Conservation (phyloP, 1,140 invertebrate genomes). For the Drosophila sturtevanti region DNA sequence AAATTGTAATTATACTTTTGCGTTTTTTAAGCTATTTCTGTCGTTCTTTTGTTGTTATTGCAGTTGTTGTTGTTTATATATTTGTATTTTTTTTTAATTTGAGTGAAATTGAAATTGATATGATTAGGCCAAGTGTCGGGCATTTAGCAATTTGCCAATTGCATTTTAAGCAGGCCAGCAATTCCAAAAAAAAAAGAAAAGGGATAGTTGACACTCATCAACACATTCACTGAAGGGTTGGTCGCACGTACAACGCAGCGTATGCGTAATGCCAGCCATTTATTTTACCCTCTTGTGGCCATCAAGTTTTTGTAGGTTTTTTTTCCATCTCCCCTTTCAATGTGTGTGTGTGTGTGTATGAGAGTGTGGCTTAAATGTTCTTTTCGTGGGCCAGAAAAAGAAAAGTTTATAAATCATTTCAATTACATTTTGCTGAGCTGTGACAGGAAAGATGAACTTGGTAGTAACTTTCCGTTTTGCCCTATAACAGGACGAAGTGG, state of each 20-base stretch:
- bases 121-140: constrained; percentile 61
- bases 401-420: constrained; percentile 80
- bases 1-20: constrained; percentile 80
- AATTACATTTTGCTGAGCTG: constrained; percentile 76
- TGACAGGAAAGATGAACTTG: constrained; percentile 73
- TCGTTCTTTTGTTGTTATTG: constrained; percentile 14
- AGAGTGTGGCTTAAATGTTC: constrained; percentile 4
- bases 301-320: constrained; percentile 19
- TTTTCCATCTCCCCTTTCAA: not conserved
- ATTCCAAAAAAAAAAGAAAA: not conserved
- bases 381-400: constrained; percentile 13
- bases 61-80: no score
- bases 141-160: constrained; percentile 72
- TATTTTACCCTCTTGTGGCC: constrained; percentile 13
- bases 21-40: constrained; percentile 69
- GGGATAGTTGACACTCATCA: constrained; percentile 10
- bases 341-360: not conserved
- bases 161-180: constrained; percentile 68
- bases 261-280: constrained; percentile 52
- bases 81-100: constrained; percentile 39
- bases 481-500: constrained; percentile 17
- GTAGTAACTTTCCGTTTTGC: constrained; percentile 32
- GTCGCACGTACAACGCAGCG: constrained; percentile 31
- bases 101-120: constrained; percentile 74
- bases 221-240: constrained; percentile 20